Conservation (phyloP, 2,888 invertebrate species). For the Drosophila neonasuta region DNA sequence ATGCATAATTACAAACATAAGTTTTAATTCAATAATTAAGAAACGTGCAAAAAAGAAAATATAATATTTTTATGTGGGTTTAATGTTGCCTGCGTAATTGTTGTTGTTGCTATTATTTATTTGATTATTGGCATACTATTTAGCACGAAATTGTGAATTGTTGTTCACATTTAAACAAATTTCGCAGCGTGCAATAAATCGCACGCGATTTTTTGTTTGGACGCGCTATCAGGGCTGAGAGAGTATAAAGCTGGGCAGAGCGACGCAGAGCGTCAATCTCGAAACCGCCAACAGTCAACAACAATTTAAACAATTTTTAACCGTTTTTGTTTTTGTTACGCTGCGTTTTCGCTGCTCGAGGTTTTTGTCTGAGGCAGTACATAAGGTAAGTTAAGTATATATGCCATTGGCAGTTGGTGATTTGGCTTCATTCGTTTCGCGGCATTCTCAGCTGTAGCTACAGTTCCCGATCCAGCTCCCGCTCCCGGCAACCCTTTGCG, state of each 20-base stretch:
- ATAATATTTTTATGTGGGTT: constrained; percentile 14
- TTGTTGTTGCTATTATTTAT: constrained; percentile 21
- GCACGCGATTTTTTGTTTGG: constrained; percentile 55
- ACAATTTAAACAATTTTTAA: constrained; percentile 72
- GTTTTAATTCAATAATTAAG: constrained; percentile 26
- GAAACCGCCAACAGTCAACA: constrained; percentile 55
- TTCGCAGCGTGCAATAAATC: constrained; percentile 42
- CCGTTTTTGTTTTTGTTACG: constrained; percentile 55
- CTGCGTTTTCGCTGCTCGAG: constrained; percentile 49
- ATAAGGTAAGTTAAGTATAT: constrained; percentile 64
- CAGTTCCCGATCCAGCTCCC: constrained; percentile 29
- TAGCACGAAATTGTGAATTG: constrained; percentile 58
- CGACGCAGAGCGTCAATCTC: constrained; percentile 45
- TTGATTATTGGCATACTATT: constrained; percentile 52
- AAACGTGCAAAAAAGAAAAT: constrained; percentile 18
- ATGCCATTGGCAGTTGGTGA: constrained; percentile 72
- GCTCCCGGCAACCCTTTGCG: constrained; percentile 17
- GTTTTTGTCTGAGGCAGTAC: constrained; percentile 43
- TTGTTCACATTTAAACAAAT: constrained; percentile 31
- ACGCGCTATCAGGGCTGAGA: constrained; percentile 32
- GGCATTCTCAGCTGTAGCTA: constrained; percentile 70
- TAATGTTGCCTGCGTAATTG: constrained; percentile 1
- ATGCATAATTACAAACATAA: constrained; percentile 11
- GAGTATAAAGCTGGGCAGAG: constrained; percentile 28
- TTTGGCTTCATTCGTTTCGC: constrained; percentile 76